phyloP scores from a whole-genome alignment of 2,113 vertebrate species.

The Athene cunicularia region DNA sequence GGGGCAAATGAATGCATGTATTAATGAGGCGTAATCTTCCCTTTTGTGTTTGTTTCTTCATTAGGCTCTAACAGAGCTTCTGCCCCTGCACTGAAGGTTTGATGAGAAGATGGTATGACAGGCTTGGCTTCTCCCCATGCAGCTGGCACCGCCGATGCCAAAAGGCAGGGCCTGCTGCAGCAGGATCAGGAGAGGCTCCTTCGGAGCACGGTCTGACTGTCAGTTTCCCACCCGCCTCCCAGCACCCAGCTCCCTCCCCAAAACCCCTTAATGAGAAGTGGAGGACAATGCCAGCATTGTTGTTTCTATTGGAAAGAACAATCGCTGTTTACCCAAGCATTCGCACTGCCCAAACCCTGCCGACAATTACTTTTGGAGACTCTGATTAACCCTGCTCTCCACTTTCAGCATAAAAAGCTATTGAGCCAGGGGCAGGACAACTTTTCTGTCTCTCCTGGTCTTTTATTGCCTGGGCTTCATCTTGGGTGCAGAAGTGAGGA shows the following conservation, averaged over 20 bases:
- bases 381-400: constrained; percentile 83
- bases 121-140: constrained; percentile 83
- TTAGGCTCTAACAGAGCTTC: constrained; percentile 73
- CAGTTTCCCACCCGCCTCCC: constrained; percentile 81
- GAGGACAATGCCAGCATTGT: constrained; percentile 89
- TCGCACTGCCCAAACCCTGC: constrained; percentile 75
- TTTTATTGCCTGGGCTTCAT: constrained; percentile 45
- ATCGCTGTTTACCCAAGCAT: constrained; percentile 88
- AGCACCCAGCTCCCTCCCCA: constrained; percentile 57
- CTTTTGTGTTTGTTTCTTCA: constrained; percentile 87
- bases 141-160: constrained; percentile 78
- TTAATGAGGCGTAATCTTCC: constrained; percentile 84
- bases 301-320: constrained; percentile 84
- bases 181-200: constrained; percentile 76
- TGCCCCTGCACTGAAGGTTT: constrained; percentile 74
- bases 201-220: constrained; percentile 69
- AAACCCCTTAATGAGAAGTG: constrained; percentile 84
- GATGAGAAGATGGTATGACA: constrained; percentile 89
- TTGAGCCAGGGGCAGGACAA: constrained; percentile 67
- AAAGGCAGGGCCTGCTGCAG: constrained; percentile 78
- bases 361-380: constrained; percentile 82
- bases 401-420: constrained; percentile 76
- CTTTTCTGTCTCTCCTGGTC: constrained; percentile 52
- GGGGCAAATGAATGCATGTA: constrained; percentile 75
- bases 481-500: constrained; percentile 45